Evolutionary conservation across 2,797 vertebrate species (phyloP), one percentile per base, ranked within the genome.

Genomic region (Lepus townsendii): DNA sequence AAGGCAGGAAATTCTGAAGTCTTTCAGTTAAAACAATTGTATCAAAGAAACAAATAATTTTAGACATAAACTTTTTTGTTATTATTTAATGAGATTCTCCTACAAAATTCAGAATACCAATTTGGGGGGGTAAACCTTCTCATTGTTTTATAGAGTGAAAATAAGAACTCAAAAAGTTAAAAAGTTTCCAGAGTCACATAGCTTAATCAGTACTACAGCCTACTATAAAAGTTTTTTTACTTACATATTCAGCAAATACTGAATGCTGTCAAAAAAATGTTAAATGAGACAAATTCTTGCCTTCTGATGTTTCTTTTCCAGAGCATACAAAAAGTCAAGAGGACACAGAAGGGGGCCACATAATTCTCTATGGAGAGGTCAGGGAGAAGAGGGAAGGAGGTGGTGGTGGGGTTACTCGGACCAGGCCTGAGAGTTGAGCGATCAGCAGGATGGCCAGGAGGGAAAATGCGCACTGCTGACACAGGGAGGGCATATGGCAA

Each of bases 31-130:
- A 69, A 27, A 72, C 22, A 63, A 57, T 12, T 65, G 32, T 14
- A 84, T 35, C 27, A 91, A 94, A 85, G 42, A 65, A 90, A 76
- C 71, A 93, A 54, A 57, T 17, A 79, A 60, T 91, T 83, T 83
- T 69, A 78, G 30, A 91, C n/a, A 32, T 27, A 88, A 35, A 83
- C 19, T 24, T n/a, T 76, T 20, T 79, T 47, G 42, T 47, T 9
- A 9, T 47, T 47, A 47, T 9, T 47, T 47, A 47, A 47, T 47
- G 42, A 47, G 42, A 47, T 47, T 47, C 42, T 47, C 42, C 42
- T 47, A 47, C 42, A 47, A 47, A 47, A 47, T 47, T 47, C 42
- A 47, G 42, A 47, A 47, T 47, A 47, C 42, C 42, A 47, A 47
- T 8, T 47, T 47, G 42, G 42, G 42, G 10, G 42, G 42, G 42